Evolutionary conservation across 1,140 invertebrate genomes (phyloP).

Genomic region (Nasonia vitripennis): DNA sequence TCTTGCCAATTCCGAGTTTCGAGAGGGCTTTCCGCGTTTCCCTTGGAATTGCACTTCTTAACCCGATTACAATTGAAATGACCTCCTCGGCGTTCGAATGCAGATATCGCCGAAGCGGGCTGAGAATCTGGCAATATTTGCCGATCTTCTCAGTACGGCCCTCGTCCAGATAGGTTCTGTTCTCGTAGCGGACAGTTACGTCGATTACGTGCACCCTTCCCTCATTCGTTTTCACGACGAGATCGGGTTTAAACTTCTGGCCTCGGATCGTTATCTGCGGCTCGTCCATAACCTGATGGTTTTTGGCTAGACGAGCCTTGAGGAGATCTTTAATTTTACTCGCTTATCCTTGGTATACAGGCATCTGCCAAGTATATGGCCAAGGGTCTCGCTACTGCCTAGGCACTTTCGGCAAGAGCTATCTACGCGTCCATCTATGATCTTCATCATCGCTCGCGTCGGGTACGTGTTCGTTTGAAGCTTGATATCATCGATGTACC

Average conservation of each 20-base stretch:
- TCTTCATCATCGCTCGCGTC: neutral
- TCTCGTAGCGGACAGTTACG: too few relatives aligned
- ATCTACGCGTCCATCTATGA: neutral
- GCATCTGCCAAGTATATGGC: neutral
- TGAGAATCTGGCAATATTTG: too few relatives aligned
- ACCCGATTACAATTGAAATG: too few relatives aligned
- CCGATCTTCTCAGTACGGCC: too few relatives aligned
- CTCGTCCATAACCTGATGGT: neutral
- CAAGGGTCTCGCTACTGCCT: neutral
- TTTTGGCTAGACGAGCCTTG: too few relatives aligned
- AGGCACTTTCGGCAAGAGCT: neutral
- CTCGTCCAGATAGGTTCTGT: too few relatives aligned
- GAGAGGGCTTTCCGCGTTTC: too few relatives aligned
- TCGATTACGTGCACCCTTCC: too few relatives aligned
- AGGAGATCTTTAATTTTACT: neutral
- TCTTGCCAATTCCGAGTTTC: too few relatives aligned
- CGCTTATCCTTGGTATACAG: neutral
- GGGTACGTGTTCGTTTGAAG: slow-evolving; percentile 1
- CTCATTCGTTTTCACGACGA: neutral
- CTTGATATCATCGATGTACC: neutral
- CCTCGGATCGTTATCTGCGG: neutral
- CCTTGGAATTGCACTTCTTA: too few relatives aligned
- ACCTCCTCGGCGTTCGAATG: too few relatives aligned
- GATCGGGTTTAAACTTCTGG: neutral
- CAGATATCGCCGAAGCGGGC: too few relatives aligned